Percentiles rank a stretch among this genome's conserved stretches.
Conservation (phyloP, 2,113 vertebrate species). For the Indicator maculatus region DNA sequence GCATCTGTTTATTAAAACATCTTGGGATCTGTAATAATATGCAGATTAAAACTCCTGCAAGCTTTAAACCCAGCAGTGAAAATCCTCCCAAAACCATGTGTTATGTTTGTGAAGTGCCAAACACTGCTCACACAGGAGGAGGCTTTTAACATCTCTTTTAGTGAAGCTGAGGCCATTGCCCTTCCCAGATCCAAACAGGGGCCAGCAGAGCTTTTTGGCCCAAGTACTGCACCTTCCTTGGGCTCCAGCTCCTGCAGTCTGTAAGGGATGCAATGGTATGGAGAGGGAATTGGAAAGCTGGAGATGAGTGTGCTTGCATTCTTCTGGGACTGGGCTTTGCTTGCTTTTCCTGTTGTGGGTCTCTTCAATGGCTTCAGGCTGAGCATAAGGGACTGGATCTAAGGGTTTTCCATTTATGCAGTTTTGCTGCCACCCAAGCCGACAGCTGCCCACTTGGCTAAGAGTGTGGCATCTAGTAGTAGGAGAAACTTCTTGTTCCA, state of each 20-base stretch:
- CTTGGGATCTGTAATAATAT: background rate
- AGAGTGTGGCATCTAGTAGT: constrained; percentile 79
- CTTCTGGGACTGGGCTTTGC: background rate
- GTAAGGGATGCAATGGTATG: background rate
- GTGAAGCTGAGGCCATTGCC: background rate
- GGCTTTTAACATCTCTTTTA: background rate
- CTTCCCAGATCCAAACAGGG: background rate
- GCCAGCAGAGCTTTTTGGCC: background rate
- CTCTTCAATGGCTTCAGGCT: background rate
- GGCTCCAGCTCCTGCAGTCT: background rate
- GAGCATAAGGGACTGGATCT: constrained; percentile 43
- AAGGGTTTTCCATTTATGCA: constrained; percentile 60
- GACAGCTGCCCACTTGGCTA: constrained; percentile 88
- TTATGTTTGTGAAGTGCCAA: background rate
- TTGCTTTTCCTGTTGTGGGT: background rate
- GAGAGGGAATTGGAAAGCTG: background rate
- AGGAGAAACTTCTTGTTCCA: constrained; percentile 86
- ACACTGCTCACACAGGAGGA: background rate
- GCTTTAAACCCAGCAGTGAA: background rate
- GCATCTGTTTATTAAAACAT: background rate
- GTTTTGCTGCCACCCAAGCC: constrained; percentile 76
- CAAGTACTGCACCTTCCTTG: fast-evolving
- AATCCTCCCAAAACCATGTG: background rate
- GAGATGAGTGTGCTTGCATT: background rate
- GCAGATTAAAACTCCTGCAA: background rate